Conservation (phyloP, 2,888 invertebrate species). For the Elmis aenea region DNA sequence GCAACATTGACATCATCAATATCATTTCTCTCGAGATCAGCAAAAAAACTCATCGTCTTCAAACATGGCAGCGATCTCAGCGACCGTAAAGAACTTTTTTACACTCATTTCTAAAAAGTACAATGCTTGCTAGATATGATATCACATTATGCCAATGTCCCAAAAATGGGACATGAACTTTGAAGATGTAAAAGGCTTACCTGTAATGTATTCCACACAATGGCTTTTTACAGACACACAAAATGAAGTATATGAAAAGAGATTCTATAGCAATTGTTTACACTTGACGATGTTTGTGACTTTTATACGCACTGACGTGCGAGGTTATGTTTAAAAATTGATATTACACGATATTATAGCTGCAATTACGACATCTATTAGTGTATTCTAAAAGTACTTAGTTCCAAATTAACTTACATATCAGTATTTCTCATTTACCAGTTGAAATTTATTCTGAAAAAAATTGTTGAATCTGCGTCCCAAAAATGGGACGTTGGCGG, state of each 20-base stretch:
- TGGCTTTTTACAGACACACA: background rate
- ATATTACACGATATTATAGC: background rate
- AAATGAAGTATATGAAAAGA: background rate
- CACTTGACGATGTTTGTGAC: background rate
- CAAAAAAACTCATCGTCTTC: background rate
- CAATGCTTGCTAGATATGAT: background rate
- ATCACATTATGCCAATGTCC: constrained; percentile 2
- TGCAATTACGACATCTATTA: background rate
- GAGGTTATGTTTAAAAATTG: constrained; percentile 5
- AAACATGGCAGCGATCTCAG: constrained; percentile 5
- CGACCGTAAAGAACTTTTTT: constrained; percentile 1
- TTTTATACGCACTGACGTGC: background rate
- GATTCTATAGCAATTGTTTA: background rate
- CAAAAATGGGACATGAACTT: constrained; percentile 3
- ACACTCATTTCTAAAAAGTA: constrained; percentile 3
- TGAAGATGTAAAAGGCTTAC: background rate
- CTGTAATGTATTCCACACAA: background rate
- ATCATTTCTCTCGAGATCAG: background rate
- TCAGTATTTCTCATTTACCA: no score
- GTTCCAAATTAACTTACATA: no score
- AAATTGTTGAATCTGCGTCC: no score
- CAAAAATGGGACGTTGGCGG: no score
- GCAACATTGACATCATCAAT: background rate
- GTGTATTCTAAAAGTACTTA: background rate
- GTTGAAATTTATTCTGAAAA: no score